phyloP scores from a whole-genome alignment of 2,113 vertebrate genomes.

The Burhinus bistriatus region DNA sequence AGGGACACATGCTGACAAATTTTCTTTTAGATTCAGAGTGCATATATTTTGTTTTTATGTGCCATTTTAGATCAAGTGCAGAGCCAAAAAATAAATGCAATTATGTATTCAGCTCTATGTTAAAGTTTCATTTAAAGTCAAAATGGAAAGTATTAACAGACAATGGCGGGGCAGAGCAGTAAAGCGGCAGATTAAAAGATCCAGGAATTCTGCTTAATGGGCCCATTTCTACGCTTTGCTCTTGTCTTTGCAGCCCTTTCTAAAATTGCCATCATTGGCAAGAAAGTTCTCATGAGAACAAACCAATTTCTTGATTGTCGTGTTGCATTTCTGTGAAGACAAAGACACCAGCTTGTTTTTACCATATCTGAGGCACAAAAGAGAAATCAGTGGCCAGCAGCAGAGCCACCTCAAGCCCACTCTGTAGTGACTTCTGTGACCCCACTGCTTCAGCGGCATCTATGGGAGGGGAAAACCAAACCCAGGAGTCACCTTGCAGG shows the following conservation, averaged over 20 bases:
- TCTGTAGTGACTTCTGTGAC: not conserved
- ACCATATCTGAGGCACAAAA: accelerated
- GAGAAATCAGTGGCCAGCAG: accelerated
- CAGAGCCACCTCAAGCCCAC: not conserved
- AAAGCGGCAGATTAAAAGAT: not conserved
- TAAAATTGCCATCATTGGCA: not conserved
- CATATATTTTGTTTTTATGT: not conserved
- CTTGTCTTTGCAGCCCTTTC: not conserved
- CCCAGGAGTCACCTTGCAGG: not conserved
- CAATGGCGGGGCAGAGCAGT: not conserved
- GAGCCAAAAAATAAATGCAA: not conserved
- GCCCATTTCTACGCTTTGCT: not conserved
- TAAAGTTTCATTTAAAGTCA: not conserved
- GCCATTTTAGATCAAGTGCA: not conserved
- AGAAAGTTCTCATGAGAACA: not conserved
- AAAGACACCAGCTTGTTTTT: not conserved
- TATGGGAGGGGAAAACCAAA: not conserved
- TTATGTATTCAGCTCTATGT: not conserved
- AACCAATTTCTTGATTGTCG: not conserved
- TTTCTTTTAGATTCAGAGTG: not conserved
- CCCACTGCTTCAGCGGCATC: not conserved
- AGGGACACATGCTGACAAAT: not conserved
- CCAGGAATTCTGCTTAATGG: not conserved
- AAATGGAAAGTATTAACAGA: not conserved
- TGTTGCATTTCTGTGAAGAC: not conserved